Conservation (phyloP, 2,113 vertebrate species). For the Mellivora capensis region DNA sequence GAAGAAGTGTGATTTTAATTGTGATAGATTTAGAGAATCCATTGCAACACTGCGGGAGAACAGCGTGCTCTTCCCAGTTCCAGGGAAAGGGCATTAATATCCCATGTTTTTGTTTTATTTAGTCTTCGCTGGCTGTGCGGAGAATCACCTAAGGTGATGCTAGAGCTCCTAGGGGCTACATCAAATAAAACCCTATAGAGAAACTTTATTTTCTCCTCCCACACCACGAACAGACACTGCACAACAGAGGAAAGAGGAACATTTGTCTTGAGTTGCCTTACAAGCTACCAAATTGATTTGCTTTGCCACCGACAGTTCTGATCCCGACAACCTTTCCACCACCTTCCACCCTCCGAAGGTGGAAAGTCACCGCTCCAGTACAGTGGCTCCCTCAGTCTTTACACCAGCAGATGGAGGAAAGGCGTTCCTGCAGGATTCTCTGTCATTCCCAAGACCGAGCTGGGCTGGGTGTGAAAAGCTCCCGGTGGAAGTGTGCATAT, state of each 20-base stretch:
- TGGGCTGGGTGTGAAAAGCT: constrained; percentile 59
- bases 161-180: constrained; percentile 67
- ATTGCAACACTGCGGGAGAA: constrained; percentile 66
- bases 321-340: constrained; percentile 37
- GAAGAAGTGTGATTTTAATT: constrained; percentile 71
- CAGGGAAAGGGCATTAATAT: constrained; percentile 76
- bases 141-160: constrained; percentile 81
- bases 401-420: background rate
- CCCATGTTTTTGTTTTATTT: constrained; percentile 82
- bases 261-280: constrained; percentile 64
- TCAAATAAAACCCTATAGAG: constrained; percentile 72
- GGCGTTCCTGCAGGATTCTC: constrained; percentile 50
- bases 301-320: constrained; percentile 54
- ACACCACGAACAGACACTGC: constrained; percentile 49
- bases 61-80: constrained; percentile 49
- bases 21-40: constrained; percentile 64
- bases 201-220: constrained; percentile 70
- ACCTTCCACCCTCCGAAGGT: constrained; percentile 58
- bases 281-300: constrained; percentile 61
- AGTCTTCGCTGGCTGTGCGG: constrained; percentile 76
- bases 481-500: constrained; percentile 58
- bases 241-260: constrained; percentile 69
- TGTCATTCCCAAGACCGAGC: constrained; percentile 55
- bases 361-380: background rate
- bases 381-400: constrained; percentile 9